Percentiles rank a stretch among this genome's conserved stretches.
phyloP scores from a whole-genome alignment of 2,797 vertebrate genomes.

The Syngnathus acus region DNA sequence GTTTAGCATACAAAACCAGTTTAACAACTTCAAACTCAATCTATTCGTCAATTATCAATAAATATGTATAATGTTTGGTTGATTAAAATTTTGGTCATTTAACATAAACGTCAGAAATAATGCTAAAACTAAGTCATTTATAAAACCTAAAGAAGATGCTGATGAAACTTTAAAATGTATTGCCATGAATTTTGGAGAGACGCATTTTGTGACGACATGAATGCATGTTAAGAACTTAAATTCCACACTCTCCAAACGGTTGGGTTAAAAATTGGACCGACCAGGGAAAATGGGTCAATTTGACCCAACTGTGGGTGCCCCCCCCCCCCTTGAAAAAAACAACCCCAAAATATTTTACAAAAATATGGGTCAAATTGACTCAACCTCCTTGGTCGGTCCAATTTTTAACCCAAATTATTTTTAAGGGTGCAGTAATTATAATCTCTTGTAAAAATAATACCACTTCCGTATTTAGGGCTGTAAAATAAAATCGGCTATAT shows the following conservation, averaged over 20 bases:
- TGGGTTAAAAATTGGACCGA: no score
- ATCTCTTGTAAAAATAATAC: not conserved
- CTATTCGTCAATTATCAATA: no score
- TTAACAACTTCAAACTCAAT: not conserved
- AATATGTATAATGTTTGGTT: not conserved
- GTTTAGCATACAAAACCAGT: constrained; percentile 30
- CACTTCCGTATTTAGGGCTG: not conserved
- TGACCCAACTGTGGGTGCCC: no score
- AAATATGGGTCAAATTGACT: no score
- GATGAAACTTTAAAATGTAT: not conserved
- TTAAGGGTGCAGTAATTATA: not conserved
- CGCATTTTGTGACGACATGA: not conserved
- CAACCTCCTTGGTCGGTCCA: no score
- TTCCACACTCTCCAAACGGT: no score
- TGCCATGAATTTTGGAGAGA: not conserved
- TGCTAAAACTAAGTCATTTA: no score
- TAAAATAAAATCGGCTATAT: no score
- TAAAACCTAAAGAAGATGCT: not conserved
- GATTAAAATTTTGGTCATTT: not conserved
- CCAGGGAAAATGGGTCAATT: no score
- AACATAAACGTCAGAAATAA: not conserved
- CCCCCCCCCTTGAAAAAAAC: no score
- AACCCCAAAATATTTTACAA: no score
- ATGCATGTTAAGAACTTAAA: not conserved
- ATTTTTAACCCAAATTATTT: no score